These are phyloP conservation scores for Dunckerocampus dactyliophorus DNA, from an alignment of 2,113 vertebrate species.

Conservation along the genomic window DNA sequence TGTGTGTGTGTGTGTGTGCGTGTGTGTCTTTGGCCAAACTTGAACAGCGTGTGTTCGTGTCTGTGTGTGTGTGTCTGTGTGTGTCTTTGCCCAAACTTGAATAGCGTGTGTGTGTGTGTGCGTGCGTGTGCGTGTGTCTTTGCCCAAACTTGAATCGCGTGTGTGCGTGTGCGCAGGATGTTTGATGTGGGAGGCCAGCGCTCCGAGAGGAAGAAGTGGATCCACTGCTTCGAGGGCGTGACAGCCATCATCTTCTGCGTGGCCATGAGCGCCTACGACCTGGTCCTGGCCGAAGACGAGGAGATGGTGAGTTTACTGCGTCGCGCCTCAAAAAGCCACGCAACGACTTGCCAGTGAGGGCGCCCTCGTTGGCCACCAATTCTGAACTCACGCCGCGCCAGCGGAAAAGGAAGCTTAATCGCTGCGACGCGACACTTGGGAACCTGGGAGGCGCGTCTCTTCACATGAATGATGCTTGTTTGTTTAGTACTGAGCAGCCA, in stretches of 20 bases:
- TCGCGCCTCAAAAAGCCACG: too few species aligned
- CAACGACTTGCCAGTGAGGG: too few species aligned
- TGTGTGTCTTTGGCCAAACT: too few species aligned
- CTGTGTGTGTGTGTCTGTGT: background rate
- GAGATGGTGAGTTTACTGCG: conserved; percentile 84
- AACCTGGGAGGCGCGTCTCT: too few species aligned
- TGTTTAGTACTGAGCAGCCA: too few species aligned
- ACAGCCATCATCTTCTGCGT: conserved; percentile 99
- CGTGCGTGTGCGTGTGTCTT: background rate
- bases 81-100: background rate
- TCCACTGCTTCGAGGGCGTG: conserved; percentile 98
- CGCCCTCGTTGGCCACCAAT: too few species aligned
- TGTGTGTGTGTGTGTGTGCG: too few species aligned
- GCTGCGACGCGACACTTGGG: too few species aligned
- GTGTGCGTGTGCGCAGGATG: conserved; percentile 77
- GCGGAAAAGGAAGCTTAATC: too few species aligned
- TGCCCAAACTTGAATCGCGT: conserved; percentile 6
- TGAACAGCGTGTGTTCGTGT: too few species aligned
- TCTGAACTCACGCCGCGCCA: too few species aligned
- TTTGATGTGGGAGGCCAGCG: conserved; percentile 92
- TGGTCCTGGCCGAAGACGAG: conserved; percentile 96
- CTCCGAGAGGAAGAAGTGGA: conserved; percentile 93
- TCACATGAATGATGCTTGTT: too few species aligned
- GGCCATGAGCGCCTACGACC: conserved; percentile 94
- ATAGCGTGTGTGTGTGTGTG: conserved; percentile 20